Conservation (phyloP, 2,113 vertebrate species). For the Amphiprion ocellaris region DNA sequence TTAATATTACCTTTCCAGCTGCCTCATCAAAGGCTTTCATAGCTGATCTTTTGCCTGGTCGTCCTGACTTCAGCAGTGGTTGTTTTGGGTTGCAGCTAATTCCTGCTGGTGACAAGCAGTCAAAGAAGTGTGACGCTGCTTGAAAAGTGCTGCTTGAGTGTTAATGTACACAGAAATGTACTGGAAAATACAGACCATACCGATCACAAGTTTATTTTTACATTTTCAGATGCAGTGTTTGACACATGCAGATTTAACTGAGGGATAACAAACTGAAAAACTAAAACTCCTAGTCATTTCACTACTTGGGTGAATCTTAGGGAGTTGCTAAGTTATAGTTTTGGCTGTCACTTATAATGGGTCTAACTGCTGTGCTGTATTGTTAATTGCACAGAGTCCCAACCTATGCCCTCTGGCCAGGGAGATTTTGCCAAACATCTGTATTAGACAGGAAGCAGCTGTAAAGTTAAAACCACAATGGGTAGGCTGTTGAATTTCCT, state of each 20-base stretch:
- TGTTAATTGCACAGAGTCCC: background rate
- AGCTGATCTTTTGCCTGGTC: background rate
- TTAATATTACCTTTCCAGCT: too few relatives aligned
- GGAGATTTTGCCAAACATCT: background rate
- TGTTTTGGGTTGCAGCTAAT: slow-evolving; percentile 46
- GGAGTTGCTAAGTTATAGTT: background rate
- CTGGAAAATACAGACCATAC: background rate
- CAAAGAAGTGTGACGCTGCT: slow-evolving; percentile 41
- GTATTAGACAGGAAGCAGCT: slow-evolving; percentile 9
- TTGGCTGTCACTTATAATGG: too few relatives aligned
- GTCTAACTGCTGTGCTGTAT: background rate
- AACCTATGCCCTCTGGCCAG: background rate
- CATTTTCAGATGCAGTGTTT: background rate
- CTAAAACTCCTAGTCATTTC: background rate
- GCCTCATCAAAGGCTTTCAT: slow-evolving; percentile 3
- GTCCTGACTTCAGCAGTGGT: slow-evolving; percentile 25
- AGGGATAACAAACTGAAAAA: background rate
- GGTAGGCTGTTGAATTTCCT: slow-evolving; percentile 4
- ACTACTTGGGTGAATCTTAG: too few relatives aligned
- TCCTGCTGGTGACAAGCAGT: slow-evolving; percentile 46
- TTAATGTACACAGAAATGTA: slow-evolving; percentile 4
- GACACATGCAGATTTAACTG: background rate
- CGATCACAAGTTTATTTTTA: background rate
- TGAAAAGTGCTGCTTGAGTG: slow-evolving; percentile 21
- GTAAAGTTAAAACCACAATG: background rate